Evolutionary conservation across 2,113 vertebrate genomes (phyloP), one percentile per base, ranked within the genome.

Genomic region (Gallinago undulata): DNA sequence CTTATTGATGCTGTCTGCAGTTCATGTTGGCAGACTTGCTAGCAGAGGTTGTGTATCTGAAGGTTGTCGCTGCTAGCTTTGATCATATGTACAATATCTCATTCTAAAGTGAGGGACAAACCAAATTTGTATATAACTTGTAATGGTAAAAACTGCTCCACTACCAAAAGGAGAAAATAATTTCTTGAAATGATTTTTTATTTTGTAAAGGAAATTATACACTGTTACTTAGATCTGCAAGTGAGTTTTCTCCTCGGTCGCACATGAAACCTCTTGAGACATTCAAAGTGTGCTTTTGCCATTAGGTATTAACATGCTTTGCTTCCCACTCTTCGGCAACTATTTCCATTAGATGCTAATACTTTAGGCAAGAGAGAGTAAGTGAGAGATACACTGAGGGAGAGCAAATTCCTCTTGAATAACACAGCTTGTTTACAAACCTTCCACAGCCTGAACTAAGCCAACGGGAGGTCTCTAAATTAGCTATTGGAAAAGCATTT

Each of bases 361-460:
- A 67, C 80, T 89, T 77, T 30, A 82, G 80, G 72, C 68, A 66
- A 92, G 77, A 84, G 43, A 23, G 41, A 75, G 63, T 96, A 79
- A 62, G 93, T 78, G 56, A 90, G 88, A 43, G 51, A 94, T 90
- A 69, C 25, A 51, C 56, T 63, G 55, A 81, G 60, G 84, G 92
- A 87, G 74, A 90, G 43, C 67, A 78, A 92, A 94, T 90, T 89
- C 82, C 72, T 82, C 94, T 87, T 90, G 88, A 92, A 96, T 90
- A 94, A 90, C 95, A 92, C 70, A 97, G 87, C 90, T 91, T 97
- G 87, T 97, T 98, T 97, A 95, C 90, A 95, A 92, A 93, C 84
- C 84, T 97, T 91, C 78, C 23, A n/a, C 66, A 90, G 97, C 88
- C 94, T 94, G 85, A 80, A 12, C 51, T 84, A 86, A 93, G 53